Conservation (phyloP, 1,140 invertebrate genomes). For the Charaxes varanes region DNA sequence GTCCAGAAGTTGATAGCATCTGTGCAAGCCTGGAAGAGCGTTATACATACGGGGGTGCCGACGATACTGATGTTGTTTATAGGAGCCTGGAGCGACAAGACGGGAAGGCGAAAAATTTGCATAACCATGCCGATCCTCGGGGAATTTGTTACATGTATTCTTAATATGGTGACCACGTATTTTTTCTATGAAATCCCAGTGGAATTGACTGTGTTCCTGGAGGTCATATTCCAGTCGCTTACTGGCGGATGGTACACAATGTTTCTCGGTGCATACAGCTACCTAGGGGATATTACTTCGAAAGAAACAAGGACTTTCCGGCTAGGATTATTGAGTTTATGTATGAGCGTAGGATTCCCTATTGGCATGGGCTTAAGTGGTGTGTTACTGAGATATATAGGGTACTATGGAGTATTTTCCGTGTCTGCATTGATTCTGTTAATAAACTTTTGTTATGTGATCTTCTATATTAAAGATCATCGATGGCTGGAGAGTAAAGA, state of each 20-base stretch:
- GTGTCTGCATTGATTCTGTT: conserved; percentile 53
- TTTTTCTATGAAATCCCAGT: conserved; percentile 84
- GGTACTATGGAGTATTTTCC: conserved; percentile 66
- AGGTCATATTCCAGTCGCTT: conserved; percentile 82
- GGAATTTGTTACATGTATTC: conserved; percentile 84
- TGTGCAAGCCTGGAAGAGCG: conserved; percentile 73
- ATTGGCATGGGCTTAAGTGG: conserved; percentile 67
- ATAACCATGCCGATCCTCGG: conserved; percentile 88
- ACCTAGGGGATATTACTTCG: conserved; percentile 89
- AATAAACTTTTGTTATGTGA: conserved; percentile 58
- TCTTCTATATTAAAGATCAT: conserved; percentile 57
- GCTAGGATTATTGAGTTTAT: conserved; percentile 88
- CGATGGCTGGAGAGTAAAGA: conserved; percentile 51
- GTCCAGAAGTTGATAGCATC: conserved; percentile 77
- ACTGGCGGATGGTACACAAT: conserved; percentile 90
- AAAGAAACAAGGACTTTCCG: conserved; percentile 85
- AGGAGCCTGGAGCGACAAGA: conserved; percentile 80
- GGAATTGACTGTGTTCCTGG: conserved; percentile 81
- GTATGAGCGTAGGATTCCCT: conserved; percentile 77
- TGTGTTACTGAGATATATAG: conserved; percentile 49
- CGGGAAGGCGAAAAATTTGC: conserved; percentile 85
- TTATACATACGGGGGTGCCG: conserved; percentile 73
- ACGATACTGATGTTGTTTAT: conserved; percentile 75
- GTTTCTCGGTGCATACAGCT: conserved; percentile 91
- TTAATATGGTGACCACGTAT: conserved; percentile 85